Evolutionary conservation across 2,797 vertebrate species (phyloP), one percentile per base, ranked within the genome.

Genomic region (Myotis findleyi): DNA sequence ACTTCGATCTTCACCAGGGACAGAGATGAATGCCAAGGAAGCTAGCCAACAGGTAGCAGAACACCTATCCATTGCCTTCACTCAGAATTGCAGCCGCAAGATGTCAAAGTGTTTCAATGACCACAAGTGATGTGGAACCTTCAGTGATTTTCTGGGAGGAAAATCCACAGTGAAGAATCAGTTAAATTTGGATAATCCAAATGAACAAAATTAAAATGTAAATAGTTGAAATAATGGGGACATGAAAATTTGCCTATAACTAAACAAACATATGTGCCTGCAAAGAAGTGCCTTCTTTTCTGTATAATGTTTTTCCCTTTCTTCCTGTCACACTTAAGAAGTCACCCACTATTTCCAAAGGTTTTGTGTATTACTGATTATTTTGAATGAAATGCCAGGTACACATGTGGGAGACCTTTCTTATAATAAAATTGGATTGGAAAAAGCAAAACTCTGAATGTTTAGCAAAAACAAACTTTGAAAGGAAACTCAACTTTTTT

Each of bases 381-480:
- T 83, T 20, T 94, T 96, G 68, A 82, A 83, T 88, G 88, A 51
- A 94, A 95, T 97, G 85, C 71, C 91, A 96, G 96, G 95, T 96
- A 97, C 64, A 84, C 91, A 90, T 95, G 76, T 95, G 89, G 97
- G 90, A 97, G 88, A 97, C 85, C 93, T 96, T 97, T 96, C 85
- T 97, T 93, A 88, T 95, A 94, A 98, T 82, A 98, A 95, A 96
- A 91, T 57, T 97, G 90, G 64, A 68, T 81, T 97, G 95, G 94
- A 96, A 97, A 97, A 97, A 98, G 94, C 72, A 93, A 96, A 98
- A 95, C 96, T 97, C 76, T 76, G 89, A 97, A 93, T 97, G 95
- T 98, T 98, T 96, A 98, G 96, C 96, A 97, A 98, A 97, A 95
- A 90, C 87, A 89, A 95, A 96, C 97, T 98, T 98, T 98, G 90